Base-by-base conservation (phyloP, 1,140 invertebrate species). In the Cyphomyrmex costatus region DNA sequence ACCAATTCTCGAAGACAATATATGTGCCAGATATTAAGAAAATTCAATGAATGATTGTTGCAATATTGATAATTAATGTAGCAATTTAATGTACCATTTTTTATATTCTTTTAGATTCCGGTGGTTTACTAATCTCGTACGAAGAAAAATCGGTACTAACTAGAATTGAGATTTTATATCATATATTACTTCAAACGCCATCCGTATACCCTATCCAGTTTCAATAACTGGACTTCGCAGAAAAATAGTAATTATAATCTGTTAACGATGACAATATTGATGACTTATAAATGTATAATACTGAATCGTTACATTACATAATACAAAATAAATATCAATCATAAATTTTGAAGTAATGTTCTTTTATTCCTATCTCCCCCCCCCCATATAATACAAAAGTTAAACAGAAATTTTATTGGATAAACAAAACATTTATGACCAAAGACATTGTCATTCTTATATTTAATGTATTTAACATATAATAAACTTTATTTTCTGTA, bases 171-270 rank as follows among this genome's bases (percentile, higher is more conserved):
- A 97, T 14, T 94, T 96, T 46, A 95, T 96, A 56, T 97, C 97
- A 86, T 97, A 97, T 89, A 97, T 97, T 3, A 88, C 93, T 27
- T 94, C 93, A 88, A 96, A 96, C 24, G 94, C 95, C 97, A 1
- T 97, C 97, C 0, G 96, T 98, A 0, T 98, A 97, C 92, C n/a
- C n/a, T n/a, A n/a, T n/a, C n/a, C n/a, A n/a, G 97, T 97, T 0
- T 70, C 19, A 14, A 33, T 1, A 86, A 91, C 61, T 86, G 65
- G n/a, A n/a, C n/a, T n/a, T n/a, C n/a, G n/a, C n/a, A n/a, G n/a
- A n/a, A n/a, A n/a, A n/a, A n/a, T n/a, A n/a, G n/a, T n/a, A n/a
- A n/a, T n/a, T n/a, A n/a, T n/a, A n/a, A n/a, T n/a, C n/a, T n/a
- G n/a, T n/a, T n/a, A n/a, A 85, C 49, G 49, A 70, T 1, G 10